Evolutionary conservation across 2,797 vertebrate species (phyloP), one percentile per base, ranked within the genome.

Genomic region (Catharus ustulatus): DNA sequence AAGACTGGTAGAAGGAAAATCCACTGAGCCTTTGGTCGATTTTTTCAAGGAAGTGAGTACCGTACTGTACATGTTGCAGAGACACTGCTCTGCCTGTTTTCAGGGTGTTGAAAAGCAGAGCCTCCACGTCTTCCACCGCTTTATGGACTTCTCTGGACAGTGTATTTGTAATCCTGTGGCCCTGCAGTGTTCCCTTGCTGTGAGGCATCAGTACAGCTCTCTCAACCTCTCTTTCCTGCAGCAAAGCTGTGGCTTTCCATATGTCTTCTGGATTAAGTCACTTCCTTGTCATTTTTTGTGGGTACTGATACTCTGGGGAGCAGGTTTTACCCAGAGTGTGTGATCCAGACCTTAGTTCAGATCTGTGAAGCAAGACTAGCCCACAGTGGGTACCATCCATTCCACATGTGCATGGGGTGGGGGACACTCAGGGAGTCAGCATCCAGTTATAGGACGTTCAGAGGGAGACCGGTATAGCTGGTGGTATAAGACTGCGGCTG

Each of bases 1-100:
- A 18, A 81, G 54, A 34, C 5, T 49, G 76, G 66, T 36, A 83
- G 75, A 78, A 82, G n/a, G 38, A 90, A 89, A 91, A 93, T 45
- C 42, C n/a, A 21, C 73, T 77, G 57, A 88, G 58, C 38, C 15
- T 76, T 58, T 48, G 59, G 71, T 64, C 78, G 59, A 29, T 64
- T 71, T 92, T 87, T 84, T 89, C 5, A 7, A 74, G 61, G 38
- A 69, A 73, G n/a, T 43, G 15, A 79, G 72, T 72, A 64, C 22
- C 29, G 30, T 62, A 34, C 64, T 73, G 36, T 17, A 21, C 1
- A 0, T 10, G 5, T 10, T 48, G 34, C 52, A 61, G 80, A 66
- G 66, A 62, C 45, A 59, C 46, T 49, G 34, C 79, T 77, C 48
- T 20, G 26, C 38, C 17, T 17, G 7, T 77, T 83, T 71, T 32